These are phyloP conservation scores for Chironomus striatipennis DNA, from an alignment of 1,140 invertebrate genomes.

Conservation along the genomic window DNA sequence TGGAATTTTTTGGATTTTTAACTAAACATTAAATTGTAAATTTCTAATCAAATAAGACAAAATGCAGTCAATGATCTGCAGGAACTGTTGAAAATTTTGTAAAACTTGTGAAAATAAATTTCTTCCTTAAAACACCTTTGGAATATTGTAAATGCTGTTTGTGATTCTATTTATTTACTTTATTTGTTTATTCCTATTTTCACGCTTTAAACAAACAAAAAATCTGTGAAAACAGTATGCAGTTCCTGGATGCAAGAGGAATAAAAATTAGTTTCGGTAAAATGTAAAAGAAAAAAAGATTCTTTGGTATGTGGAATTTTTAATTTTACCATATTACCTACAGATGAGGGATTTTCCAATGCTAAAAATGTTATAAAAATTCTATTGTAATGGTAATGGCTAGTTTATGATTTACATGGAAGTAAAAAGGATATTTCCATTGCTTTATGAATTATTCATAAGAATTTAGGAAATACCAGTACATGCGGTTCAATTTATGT, in stretches of 20 bases:
- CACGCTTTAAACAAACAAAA: slow-evolving; percentile 4
- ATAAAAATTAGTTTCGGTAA: slow-evolving; percentile 4
- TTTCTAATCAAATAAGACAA: no score
- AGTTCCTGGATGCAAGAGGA: neutral
- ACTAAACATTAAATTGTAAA: no score
- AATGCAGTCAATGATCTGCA: neutral
- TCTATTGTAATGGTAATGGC: neutral
- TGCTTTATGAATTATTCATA: no score
- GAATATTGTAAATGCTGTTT: neutral
- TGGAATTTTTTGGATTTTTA: no score
- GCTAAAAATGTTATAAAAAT: neutral
- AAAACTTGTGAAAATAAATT: slow-evolving; percentile 16
- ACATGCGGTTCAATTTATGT: no score
- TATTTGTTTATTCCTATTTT: neutral
- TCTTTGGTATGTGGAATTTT: neutral
- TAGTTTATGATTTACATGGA: neutral
- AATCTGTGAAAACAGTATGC: slow-evolving; percentile 22
- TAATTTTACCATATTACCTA: neutral
- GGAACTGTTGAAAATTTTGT: neutral
- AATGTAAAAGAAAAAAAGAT: neutral
- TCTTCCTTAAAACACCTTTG: slow-evolving; percentile 14
- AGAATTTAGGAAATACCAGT: no score
- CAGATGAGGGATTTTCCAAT: neutral
- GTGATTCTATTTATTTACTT: neutral
- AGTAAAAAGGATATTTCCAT: neutral